phyloP scores from a whole-genome alignment of 1,140 invertebrate genomes.

The Nasonia longicornis region DNA sequence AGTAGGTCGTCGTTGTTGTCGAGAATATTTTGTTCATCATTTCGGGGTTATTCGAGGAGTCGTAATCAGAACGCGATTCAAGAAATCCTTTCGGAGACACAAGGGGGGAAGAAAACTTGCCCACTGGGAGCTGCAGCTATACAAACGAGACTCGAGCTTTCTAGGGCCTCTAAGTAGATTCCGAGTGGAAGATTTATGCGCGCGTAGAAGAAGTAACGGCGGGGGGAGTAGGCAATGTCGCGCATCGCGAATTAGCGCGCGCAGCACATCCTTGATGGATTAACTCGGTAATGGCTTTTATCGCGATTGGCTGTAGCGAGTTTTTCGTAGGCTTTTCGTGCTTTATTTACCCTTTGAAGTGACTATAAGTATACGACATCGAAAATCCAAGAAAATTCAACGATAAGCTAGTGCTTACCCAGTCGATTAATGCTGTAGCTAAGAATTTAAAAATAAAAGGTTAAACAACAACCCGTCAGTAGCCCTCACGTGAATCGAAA shows the following conservation, averaged over 20 bases:
- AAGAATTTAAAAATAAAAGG: no score
- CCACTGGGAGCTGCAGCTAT: conserved; percentile 8
- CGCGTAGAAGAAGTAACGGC: conserved; percentile 21
- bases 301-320: background rate
- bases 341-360: no score
- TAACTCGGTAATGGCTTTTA: conserved; percentile 28
- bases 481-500: no score
- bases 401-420: background rate
- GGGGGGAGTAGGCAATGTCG: background rate
- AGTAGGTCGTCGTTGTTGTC: no score
- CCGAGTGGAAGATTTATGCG: conserved; percentile 59
- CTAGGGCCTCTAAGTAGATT: conserved; percentile 57
- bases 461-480: no score
- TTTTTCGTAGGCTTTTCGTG: conserved; percentile 1
- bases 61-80: background rate
- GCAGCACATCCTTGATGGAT: background rate
- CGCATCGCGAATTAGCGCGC: conserved; percentile 22
- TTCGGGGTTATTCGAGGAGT: background rate
- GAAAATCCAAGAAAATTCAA: no score
- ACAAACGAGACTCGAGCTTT: conserved; percentile 38
- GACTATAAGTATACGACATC: no score
- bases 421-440: no score
- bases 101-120: conserved; percentile 16
- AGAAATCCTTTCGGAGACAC: background rate
- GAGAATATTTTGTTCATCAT: no score